Percentiles rank a stretch among this genome's conserved stretches.
Evolutionary conservation across 2,888 invertebrate species (phyloP).

Genomic region (Pheosia tremula): DNA sequence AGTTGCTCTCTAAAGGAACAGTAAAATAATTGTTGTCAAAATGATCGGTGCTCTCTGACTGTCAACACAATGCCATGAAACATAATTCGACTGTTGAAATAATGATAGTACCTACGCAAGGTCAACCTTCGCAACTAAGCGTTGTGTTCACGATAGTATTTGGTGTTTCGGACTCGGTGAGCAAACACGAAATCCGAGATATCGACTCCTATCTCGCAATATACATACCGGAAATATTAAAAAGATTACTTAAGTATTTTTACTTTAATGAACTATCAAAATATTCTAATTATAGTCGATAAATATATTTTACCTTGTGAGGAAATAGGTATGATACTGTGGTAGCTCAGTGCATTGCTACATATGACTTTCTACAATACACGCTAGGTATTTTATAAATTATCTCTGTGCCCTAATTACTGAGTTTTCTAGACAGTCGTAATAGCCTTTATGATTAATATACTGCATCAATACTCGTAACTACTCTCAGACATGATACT

Average conservation of each 20-base stretch:
- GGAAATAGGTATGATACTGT: too few species aligned
- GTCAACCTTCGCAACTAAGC: slow-evolving; percentile 2
- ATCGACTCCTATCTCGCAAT: background rate
- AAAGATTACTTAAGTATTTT: too few species aligned
- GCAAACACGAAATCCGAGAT: background rate
- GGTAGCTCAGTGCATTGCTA: too few species aligned
- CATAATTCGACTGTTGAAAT: slow-evolving; percentile 3
- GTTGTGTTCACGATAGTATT: background rate
- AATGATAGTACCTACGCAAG: slow-evolving; percentile 3
- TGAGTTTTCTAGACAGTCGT: background rate
- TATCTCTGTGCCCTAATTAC: background rate
- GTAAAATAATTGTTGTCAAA: background rate
- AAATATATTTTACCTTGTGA: too few species aligned
- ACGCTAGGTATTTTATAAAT: background rate
- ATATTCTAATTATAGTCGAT: too few species aligned
- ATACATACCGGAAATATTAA: slow-evolving; percentile 2
- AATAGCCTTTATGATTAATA: background rate
- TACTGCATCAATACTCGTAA: background rate
- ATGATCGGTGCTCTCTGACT: background rate
- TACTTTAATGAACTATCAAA: too few species aligned
- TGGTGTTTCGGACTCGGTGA: background rate
- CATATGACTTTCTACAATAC: background rate
- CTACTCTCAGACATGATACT: background rate
- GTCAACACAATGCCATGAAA: background rate
- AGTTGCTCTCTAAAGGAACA: too few species aligned